Base-by-base conservation (phyloP, 35 echinoderm and acorn worm species). In the Acanthaster planci region DNA sequence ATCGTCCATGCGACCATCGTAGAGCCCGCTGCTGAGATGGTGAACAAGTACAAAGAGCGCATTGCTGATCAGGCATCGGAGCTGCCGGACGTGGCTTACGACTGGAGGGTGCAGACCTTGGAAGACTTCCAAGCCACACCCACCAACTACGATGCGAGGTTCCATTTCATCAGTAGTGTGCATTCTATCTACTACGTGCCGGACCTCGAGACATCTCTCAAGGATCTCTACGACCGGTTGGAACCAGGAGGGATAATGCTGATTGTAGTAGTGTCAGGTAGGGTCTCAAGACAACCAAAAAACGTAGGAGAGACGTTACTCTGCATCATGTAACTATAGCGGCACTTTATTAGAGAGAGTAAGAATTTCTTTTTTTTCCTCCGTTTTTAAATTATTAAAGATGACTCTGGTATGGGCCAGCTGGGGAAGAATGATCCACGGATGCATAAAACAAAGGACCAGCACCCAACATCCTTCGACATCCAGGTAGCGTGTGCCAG, bases 151-250 rank as follows among this genome's bases (percentile, higher is more conserved):
- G 55, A 32, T 14, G 27, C 55, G 5, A 83, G 59, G 54, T 83
- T 59, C 44, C 84, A 86, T 39, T 86, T 86, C 68, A 86, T 86
- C 17, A 86, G 84, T 29, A 39, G 37, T 5, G 8, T 86, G 23
- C 84, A 86, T 51, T 86, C 84, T 60, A 72, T 86, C 39, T 86
- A 86, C 42, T 86, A 86, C 27, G 84, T 31, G 1, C 17, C 6
- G n/a, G 84, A 76, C 8, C 26, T 76, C 18, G 22, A 77, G 23
- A 36, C 59, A 32, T 21, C 60, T 40, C 58, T 86, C 15, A 40
- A 77, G 31, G 7, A 64, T 39, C 60, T 86, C 9, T 57, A 44
- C 50, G 58, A 44, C 18, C 37, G 59, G 35, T 52, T 86, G 37
- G 84, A 86, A 86, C 37, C 37, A 21, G 84, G 64, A 4, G 84